Base-by-base conservation (phyloP, 53 echinoderm and acorn worm genomes). In the Stichopus horrens region DNA sequence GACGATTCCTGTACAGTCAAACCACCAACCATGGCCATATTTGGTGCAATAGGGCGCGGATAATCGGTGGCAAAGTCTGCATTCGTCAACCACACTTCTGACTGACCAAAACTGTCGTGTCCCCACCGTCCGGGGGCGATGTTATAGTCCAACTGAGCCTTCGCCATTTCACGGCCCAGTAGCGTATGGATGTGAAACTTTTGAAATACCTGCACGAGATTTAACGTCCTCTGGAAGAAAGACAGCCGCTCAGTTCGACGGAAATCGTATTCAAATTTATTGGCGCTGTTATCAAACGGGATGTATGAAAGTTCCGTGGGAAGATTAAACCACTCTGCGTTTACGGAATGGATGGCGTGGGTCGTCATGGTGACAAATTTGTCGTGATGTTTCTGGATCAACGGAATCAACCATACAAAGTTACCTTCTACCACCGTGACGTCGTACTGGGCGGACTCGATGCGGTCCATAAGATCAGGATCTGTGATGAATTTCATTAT, bases 381-480 rank as follows among this genome's bases (percentile, higher is more conserved):
- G 9, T 55, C 7, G 14, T 58, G 84, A 20, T 9, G 22, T 23
- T 57, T 58, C 58, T 65, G 59, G 5, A 59, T 51, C 19, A 83
- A 83, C 6, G 84, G 84, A 4, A 83, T 23, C 59, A 83, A 57
- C 84, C 84, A 83, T 19, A 83, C 60, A 58, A 58, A 83, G 57
- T 60, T 60, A 8, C 84, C 84, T 60, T 83, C 84, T 10, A 83
- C 66, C 6, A 83, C 37, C 9, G 84, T 71, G 6, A 68, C 9
- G 66, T 83, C 84, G 57, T 76, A 91, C 18, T 88, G 75, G 9
- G 88, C 91, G 5, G 53, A 52, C 13, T 76, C 19, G 52, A 91
- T 68, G 55, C 76, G 76, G 55, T 91, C 83, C 91, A 91, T 86
- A 9, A 91, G 58, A 8, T 74, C 84, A 4, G 22, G 13, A 66